phyloP scores from a whole-genome alignment of 2,888 invertebrate species.

The Epinotia ramella region DNA sequence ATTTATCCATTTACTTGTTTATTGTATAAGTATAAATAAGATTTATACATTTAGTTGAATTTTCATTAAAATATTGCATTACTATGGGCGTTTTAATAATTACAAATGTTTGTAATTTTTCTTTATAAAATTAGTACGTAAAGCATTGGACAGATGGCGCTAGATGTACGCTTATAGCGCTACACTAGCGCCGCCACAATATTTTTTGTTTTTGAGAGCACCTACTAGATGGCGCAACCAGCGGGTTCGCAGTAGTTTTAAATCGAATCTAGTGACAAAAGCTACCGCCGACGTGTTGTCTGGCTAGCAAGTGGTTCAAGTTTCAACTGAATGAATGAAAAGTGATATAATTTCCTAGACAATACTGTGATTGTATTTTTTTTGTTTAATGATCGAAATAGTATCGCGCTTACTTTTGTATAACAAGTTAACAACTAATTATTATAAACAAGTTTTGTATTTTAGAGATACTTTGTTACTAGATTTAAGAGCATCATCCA shows the following conservation, averaged over 20 bases:
- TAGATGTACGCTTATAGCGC: not conserved
- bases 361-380: not conserved
- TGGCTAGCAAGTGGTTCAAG: conserved; percentile 9
- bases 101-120: not conserved
- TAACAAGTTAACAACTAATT: too few species aligned
- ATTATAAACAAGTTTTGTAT: too few species aligned
- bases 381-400: not conserved
- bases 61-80: conserved; percentile 79
- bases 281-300: conserved; percentile 20
- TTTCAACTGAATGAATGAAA: not conserved
- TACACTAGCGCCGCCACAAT: conserved; percentile 8
- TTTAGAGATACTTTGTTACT: too few species aligned
- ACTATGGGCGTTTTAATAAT: conserved; percentile 19
- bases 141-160: conserved; percentile 20
- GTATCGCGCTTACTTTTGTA: not conserved
- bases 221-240: conserved; percentile 30
- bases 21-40: conserved; percentile 84
- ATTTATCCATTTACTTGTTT: conserved; percentile 78
- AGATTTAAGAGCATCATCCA: too few species aligned
- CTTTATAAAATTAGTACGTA: not conserved
- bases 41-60: conserved; percentile 86
- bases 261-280: not conserved
- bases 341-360: not conserved
- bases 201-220: not conserved
- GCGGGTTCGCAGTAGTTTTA: not conserved